A percentile compares a stretch with the other conserved stretches of the same genome.
phyloP scores from a whole-genome alignment of 2,797 vertebrate species.

The Parauchenoglanis punctatus region DNA sequence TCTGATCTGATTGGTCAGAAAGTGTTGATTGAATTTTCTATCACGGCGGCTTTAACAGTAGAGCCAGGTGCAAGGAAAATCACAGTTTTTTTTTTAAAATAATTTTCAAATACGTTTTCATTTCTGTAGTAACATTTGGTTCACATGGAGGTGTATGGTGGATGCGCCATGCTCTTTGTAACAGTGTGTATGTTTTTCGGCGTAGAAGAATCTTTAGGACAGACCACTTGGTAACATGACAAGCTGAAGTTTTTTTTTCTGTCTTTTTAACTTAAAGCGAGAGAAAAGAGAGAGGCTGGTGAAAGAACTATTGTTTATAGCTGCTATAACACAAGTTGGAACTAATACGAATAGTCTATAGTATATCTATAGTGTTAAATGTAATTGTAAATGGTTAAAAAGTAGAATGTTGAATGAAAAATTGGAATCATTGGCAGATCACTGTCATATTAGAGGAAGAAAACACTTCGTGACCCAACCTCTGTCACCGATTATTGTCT shows the following conservation, averaged over 20 bases:
- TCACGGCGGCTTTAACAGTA: neutral
- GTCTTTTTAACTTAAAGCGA: neutral
- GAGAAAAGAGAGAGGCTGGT: neutral
- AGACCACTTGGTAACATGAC: neutral
- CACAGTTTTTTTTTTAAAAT: neutral
- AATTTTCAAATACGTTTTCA: neutral
- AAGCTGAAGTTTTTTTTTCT: neutral
- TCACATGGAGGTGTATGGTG: neutral
- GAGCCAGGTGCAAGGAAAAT: neutral
- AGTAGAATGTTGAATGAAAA: neutral
- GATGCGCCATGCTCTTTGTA: neutral
- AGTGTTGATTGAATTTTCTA: neutral
- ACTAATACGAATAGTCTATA: neutral
- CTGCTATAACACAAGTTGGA: neutral
- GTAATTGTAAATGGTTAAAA: neutral
- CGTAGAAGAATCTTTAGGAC: neutral
- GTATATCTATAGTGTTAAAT: neutral
- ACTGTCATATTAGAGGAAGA: neutral
- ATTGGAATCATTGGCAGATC: neutral
- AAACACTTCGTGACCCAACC: neutral
- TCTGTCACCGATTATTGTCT: neutral
- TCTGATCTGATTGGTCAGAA: neutral
- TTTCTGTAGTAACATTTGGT: neutral
- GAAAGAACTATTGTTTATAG: neutral
- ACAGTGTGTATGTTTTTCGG: neutral